Percentiles rank a stretch among this genome's conserved stretches.
Conservation (phyloP, 2,888 invertebrate species). For the Lingula anatina region DNA sequence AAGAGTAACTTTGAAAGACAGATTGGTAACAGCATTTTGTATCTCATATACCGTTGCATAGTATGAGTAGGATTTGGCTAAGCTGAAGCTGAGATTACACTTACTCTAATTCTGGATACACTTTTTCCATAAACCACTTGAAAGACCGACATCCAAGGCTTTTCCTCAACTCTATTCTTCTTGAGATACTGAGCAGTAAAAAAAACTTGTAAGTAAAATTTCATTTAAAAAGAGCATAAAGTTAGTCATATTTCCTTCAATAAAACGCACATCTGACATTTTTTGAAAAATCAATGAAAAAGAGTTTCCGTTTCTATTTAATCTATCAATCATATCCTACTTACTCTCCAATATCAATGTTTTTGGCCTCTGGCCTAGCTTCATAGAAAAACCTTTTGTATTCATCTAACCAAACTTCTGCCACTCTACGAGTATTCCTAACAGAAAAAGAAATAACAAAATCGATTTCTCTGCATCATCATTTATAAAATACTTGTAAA, state of each 20-base stretch:
- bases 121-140: conserved; percentile 82
- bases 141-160: conserved; percentile 79
- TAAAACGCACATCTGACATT: too few species aligned
- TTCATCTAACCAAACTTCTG: conserved; percentile 95
- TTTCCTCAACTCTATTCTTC: conserved; percentile 69
- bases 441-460: conserved; percentile 1
- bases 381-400: conserved; percentile 81
- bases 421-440: conserved; percentile 60
- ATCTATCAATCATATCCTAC: conserved; percentile 56
- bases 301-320: not conserved
- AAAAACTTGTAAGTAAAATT: too few species aligned
- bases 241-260: too few species aligned
- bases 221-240: not conserved
- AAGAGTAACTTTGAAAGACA: too few species aligned
- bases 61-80: too few species aligned
- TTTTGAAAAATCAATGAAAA: too few species aligned
- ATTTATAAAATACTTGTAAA: too few species aligned
- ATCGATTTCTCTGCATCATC: not conserved
- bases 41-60: too few species aligned
- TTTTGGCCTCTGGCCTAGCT: conserved; percentile 26
- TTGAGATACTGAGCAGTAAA: conserved; percentile 44
- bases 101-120: conserved; percentile 71
- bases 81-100: too few species aligned
- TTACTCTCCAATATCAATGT: conserved; percentile 25
- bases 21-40: too few species aligned